Evolutionary conservation across 2,797 vertebrate genomes (phyloP), one percentile per base, ranked within the genome.

Genomic region (Hephaestus fuliginosus): DNA sequence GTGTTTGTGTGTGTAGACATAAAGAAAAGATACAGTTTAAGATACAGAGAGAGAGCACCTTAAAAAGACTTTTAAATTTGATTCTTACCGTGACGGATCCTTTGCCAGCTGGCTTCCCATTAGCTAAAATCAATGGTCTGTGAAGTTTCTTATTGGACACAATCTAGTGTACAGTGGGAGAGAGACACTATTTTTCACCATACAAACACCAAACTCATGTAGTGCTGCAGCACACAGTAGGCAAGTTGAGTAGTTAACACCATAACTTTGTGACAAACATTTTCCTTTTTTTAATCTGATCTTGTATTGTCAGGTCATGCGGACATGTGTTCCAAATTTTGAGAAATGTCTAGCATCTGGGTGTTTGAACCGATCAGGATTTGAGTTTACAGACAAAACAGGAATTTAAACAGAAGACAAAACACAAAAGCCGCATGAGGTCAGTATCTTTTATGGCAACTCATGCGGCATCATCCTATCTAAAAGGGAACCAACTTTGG

Each of bases 131-230:
- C 77, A 99, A 95, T 4, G 96, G 96, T 84, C 97, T 92, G 60
- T 97, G 96, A 72, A 99, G 96, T 94, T 99, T 99, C 95, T 99
- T 99, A 95, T 98, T 98, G 89, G 98, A 99, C 88, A 99, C 98
- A 2, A 99, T 98, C 98, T 99, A 74, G 60, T 44, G 9, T 39
- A 77, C 2, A 75, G 79, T 71, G 56, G 65, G 69, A 78, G 25
- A 78, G 41, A 86, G 39, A 84, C 46, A 39, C 33, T 36, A 36
- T 36, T 36, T 36, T 36, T 36, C 33, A 36, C 41, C 20, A 41
- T 41, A 22, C 17, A 49, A 49, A 49, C 46, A 18, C 6, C 44
- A 46, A 17, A 17, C 17, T 49, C 7, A 49, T 49, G 46, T 49
- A 18, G 28, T 8, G 15, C 15, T 18, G 46, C 7, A 20, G 15